These are phyloP conservation scores for Aldabrachelys gigantea DNA, from an alignment of 2,113 vertebrate species.

Conservation along the genomic window DNA sequence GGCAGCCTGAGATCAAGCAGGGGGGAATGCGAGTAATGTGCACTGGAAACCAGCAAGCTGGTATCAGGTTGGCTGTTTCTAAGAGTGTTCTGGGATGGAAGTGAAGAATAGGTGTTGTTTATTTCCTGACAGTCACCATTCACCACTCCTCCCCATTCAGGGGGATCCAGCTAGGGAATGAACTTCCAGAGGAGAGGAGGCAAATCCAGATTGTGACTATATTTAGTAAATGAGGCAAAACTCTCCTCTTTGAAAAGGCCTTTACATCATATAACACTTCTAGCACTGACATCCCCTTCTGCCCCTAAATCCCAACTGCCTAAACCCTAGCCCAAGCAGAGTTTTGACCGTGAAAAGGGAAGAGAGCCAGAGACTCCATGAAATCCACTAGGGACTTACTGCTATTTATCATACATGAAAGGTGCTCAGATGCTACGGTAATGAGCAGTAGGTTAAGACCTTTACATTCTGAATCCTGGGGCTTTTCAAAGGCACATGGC, in stretches of 20 bases:
- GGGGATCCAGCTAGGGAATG: accelerated
- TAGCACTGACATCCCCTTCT: background rate
- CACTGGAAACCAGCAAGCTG: no score
- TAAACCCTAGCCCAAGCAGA: background rate
- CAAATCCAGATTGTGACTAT: background rate
- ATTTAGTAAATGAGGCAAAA: no score
- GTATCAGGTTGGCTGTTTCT: background rate
- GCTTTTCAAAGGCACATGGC: accelerated
- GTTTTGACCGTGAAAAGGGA: accelerated
- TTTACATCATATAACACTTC: accelerated
- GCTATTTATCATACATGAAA: background rate
- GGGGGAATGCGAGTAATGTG: accelerated
- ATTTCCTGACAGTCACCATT: background rate
- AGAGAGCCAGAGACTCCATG: background rate
- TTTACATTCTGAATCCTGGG: accelerated
- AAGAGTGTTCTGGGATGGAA: background rate
- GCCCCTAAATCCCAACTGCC: background rate
- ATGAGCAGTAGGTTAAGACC: background rate
- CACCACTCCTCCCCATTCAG: background rate
- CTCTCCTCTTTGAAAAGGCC: background rate
- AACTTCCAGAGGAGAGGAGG: accelerated
- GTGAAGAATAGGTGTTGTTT: background rate
- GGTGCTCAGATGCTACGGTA: accelerated
- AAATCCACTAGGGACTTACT: background rate
- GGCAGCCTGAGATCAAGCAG: no score